Evolutionary conservation across 2,797 vertebrate species (phyloP).

Genomic region (Geotrypetes seraphini): DNA sequence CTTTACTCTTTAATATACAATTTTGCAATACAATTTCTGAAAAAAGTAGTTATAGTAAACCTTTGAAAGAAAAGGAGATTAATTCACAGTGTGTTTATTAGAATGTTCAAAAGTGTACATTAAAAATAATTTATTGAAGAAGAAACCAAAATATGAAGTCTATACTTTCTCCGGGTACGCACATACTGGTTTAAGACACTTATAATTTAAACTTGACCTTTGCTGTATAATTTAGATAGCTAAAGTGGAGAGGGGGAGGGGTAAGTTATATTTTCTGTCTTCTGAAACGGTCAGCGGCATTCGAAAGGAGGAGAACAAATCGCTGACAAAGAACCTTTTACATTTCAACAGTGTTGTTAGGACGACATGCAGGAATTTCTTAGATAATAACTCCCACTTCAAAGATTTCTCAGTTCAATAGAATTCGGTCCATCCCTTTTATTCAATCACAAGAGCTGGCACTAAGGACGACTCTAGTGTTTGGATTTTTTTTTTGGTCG

Average conservation of each 20-base stretch:
- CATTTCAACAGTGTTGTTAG: conserved; percentile 95
- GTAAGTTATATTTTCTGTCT: conserved; percentile 61
- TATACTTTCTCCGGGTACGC: too few species aligned
- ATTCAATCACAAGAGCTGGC: conserved; percentile 74
- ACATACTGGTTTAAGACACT: too few species aligned
- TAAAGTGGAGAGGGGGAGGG: too few species aligned
- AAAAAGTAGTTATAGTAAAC: too few species aligned
- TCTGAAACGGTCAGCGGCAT: conserved; percentile 72
- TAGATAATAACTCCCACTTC: conserved; percentile 90
- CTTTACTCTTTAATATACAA: too few species aligned
- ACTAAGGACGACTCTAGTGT: conserved; percentile 80
- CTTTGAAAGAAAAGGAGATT: too few species aligned
- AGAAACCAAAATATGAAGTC: too few species aligned
- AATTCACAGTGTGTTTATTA: too few species aligned
- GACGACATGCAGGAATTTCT: conserved; percentile 89
- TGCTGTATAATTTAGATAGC: conserved; percentile 35
- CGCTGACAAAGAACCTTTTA: conserved; percentile 90
- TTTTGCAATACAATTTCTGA: too few species aligned
- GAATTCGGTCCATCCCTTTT: conserved; percentile 86
- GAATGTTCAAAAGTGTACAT: too few species aligned
- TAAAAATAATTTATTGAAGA: too few species aligned
- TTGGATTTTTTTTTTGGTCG: conserved; percentile 56
- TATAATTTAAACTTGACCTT: too few species aligned
- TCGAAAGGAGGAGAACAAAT: conserved; percentile 88
- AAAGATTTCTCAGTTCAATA: conserved; percentile 85